Percentiles rank a stretch among this genome's conserved stretches.
phyloP scores from a whole-genome alignment of 2,888 invertebrate genomes.

The Zeuzera pyrina region DNA sequence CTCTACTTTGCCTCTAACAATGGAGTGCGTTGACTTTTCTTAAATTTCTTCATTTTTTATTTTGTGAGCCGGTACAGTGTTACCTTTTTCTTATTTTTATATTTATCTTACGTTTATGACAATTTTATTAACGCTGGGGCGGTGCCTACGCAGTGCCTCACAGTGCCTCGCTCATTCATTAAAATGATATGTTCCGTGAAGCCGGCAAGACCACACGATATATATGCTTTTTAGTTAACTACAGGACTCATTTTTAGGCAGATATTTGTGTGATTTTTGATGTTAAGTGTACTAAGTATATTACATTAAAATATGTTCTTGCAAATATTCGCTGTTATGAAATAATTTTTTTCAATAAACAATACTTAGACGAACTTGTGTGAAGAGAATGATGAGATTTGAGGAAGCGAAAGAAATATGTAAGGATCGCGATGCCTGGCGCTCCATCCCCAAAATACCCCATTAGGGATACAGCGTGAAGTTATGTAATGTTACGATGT shows the following conservation, averaged over 20 bases:
- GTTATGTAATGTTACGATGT: too few relatives aligned
- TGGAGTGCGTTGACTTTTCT: slow-evolving; percentile 37
- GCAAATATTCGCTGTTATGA: too few relatives aligned
- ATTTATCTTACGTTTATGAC: slow-evolving; percentile 55
- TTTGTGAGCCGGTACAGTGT: slow-evolving; percentile 21
- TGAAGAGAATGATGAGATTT: too few relatives aligned
- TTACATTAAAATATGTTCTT: too few relatives aligned
- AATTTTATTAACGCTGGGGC: slow-evolving; percentile 54
- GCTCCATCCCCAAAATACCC: too few relatives aligned
- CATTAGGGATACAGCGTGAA: too few relatives aligned
- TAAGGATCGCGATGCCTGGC: too few relatives aligned
- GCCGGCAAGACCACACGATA: slow-evolving; percentile 19
- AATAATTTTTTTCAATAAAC: too few relatives aligned
- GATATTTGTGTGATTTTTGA: too few relatives aligned
- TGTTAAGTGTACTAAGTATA: too few relatives aligned
- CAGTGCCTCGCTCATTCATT: slow-evolving; percentile 60
- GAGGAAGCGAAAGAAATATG: too few relatives aligned
- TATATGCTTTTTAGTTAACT: slow-evolving; percentile 8
- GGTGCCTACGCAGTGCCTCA: slow-evolving; percentile 39
- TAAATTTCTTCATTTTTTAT: slow-evolving; percentile 25
- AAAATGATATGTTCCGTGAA: slow-evolving; percentile 33
- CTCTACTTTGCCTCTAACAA: slow-evolving; percentile 26
- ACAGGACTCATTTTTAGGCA: slow-evolving; percentile 2
- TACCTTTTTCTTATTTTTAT: slow-evolving; percentile 32
- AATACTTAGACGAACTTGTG: too few relatives aligned